Evolutionary conservation across 2,888 invertebrate genomes (phyloP).

Genomic region (Nineta flava): DNA sequence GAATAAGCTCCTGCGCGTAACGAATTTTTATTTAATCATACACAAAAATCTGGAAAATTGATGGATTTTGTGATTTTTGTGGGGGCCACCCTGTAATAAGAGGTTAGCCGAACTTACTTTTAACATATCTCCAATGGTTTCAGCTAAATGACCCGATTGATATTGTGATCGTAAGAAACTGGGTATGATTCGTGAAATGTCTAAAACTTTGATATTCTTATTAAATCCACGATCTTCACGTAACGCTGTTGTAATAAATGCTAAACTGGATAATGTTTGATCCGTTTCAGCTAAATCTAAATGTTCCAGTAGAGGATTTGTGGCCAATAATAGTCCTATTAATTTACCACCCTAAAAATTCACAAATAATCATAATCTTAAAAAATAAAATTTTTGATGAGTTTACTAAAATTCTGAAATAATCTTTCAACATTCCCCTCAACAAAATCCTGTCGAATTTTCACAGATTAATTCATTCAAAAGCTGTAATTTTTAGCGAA

Average conservation of each 20-base stretch:
- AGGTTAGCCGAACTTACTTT: constrained; percentile 17
- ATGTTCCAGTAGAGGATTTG: constrained; percentile 30
- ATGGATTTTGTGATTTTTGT: too few species aligned
- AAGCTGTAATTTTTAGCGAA: too few species aligned
- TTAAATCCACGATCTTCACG: constrained; percentile 18
- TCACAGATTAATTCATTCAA: too few species aligned
- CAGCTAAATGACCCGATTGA: constrained; percentile 20
- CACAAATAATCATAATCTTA: too few species aligned
- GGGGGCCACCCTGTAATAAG: too few species aligned
- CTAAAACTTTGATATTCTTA: constrained; percentile 22
- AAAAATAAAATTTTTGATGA: neutral
- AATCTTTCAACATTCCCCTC: neutral
- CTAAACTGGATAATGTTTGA: constrained; percentile 36
- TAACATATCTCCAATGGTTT: constrained; percentile 22
- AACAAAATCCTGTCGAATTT: neutral
- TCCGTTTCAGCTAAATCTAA: constrained; percentile 41
- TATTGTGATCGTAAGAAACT: constrained; percentile 17
- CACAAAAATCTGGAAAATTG: too few species aligned
- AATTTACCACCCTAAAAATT: constrained; percentile 30
- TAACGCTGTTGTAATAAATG: constrained; percentile 21
- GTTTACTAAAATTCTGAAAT: neutral
- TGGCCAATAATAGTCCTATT: constrained; percentile 32
- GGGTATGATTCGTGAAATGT: constrained; percentile 27
- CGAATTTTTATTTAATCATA: too few species aligned
- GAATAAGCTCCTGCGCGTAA: too few species aligned